Evolutionary conservation across 2,888 invertebrate species (phyloP), one percentile per base, ranked within the genome.

Genomic region (Periphyllus acericola): DNA sequence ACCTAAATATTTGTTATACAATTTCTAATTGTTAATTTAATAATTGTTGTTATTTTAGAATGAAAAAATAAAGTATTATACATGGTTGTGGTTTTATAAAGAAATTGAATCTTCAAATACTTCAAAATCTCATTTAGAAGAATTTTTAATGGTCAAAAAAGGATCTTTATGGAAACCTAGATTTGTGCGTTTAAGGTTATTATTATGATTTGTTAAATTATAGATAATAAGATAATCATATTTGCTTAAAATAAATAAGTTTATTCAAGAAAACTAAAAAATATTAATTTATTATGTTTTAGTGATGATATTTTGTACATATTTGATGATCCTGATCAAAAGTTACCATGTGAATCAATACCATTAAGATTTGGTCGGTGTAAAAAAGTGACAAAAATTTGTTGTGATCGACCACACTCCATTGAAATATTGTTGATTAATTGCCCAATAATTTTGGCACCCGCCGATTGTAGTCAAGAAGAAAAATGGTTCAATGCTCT

Each of bases 81-180:
- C 86, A 32, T 87, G 86, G 86, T 60, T 87, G 36, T 87, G 86
- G 86, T 80, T 25, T 40, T 80, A 72, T 14, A 87, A 87, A 80
- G 86, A 87, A 81, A 74, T 14, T 74, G 86, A 87, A 87, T 87
- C 80, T 60, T 72, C 72, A 60, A 72, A 52, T 46, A 60, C 40
- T 60, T 60, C 25, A 25, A 79, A 79, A 81, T 72, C 86, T 80
- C 60, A 87, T 74, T 32, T 87, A 72, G 86, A 87, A 81, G 86
- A 87, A 74, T 87, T 87, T 87, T 80, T 87, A 87, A 87, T 87
- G 86, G 74, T 87, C 32, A 87, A 87, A 87, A 72, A 79, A 60
- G 72, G 55, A 72, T 60, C 86, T 32, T 29, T 29, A n/a, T 87
- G 86, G 86, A 87, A 74, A 60, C 86, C 86, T 40, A 81, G 36